Base-by-base conservation (phyloP, 2,797 vertebrate species). In the Acanthopagrus latus region DNA sequence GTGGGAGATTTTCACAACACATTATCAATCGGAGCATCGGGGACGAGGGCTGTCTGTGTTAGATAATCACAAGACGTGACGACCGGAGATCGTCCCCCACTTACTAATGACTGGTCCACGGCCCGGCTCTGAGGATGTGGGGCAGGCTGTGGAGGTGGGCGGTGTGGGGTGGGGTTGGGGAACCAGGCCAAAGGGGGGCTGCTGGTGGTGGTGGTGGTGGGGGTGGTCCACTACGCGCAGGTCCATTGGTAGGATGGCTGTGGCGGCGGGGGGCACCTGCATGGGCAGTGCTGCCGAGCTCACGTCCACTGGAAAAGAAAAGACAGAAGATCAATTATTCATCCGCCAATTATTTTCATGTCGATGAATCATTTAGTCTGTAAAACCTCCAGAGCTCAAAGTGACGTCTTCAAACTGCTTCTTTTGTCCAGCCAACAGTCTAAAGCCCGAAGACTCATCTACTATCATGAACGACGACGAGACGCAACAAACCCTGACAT, bases 181-280 rank as follows among this genome's bases (percentile, higher is more conserved):
- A 38, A 85, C 86, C 87, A 93, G 87, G 80, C 88, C 86, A 21
- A 91, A 94, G 21, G 87, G 17, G 56, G 88, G 78, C 90, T 92
- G 92, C 81, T 92, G 91, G 62, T 88, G 89, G 25, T 90, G 82
- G 44, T 84, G 88, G 65, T 78, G 86, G 78, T 81, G 89, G 69
- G 71, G 71, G 80, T 93, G 92, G 84, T 93, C 92, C 68, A 93
- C 91, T 33, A 94, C 47, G 7, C 93, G 92, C 74, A 94, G 93
- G 83, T 94, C 93, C 93, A 94, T 94, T 86, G 93, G 93, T 71
- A 94, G 90, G 86, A 91, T 91, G 65, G 91, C 62, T 71, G 93
- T 85, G 82, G 86, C 27, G 73, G 86, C 47, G 55, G 91, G 82
- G 75, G 92, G 87, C 81, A 91, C 91, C 90, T 91, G 90, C 85